Conservation (phyloP, 2,888 invertebrate species). For the Tigriopus californicus region DNA sequence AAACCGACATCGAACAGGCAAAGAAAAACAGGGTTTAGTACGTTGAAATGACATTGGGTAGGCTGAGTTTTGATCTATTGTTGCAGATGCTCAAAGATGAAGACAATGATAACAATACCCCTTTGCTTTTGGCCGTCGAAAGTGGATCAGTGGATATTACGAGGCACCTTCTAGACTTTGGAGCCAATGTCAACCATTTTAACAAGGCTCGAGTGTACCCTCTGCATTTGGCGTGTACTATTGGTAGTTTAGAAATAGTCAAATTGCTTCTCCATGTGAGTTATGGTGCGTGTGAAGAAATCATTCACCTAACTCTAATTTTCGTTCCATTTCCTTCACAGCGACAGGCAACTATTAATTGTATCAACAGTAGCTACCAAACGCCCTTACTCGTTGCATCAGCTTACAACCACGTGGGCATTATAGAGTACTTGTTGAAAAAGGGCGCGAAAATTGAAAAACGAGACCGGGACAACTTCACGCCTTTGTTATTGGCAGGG, state of each 20-base stretch:
- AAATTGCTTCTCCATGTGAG: slow-evolving; percentile 13
- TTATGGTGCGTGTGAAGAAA: not conserved
- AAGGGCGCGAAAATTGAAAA: slow-evolving; percentile 19
- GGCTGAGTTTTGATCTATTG: not conserved
- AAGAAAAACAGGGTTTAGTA: not conserved
- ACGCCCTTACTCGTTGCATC: slow-evolving; percentile 31
- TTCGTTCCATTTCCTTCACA: slow-evolving; percentile 19
- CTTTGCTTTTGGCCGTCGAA: slow-evolving; percentile 30
- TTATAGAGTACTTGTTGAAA: slow-evolving; percentile 27
- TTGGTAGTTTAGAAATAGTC: slow-evolving; percentile 22
- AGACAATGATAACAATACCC: slow-evolving; percentile 28
- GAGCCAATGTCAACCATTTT: slow-evolving; percentile 19
- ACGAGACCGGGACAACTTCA: slow-evolving; percentile 27
- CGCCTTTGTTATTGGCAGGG: slow-evolving; percentile 29
- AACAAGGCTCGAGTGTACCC: slow-evolving; percentile 21
- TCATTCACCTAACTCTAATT: not conserved
- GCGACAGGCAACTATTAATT: slow-evolving; percentile 28
- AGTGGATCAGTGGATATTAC: slow-evolving; percentile 27
- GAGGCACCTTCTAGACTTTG: slow-evolving; percentile 9
- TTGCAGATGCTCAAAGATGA: slow-evolving; percentile 27
- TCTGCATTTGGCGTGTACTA: slow-evolving; percentile 27
- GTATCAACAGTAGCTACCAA: slow-evolving; percentile 27
- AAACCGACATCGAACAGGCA: not conserved
- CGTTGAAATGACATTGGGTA: no score
- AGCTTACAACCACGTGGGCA: slow-evolving; percentile 26